Evolutionary conservation across 1,140 invertebrate species (phyloP).

Genomic region (Zophobas atratus): DNA sequence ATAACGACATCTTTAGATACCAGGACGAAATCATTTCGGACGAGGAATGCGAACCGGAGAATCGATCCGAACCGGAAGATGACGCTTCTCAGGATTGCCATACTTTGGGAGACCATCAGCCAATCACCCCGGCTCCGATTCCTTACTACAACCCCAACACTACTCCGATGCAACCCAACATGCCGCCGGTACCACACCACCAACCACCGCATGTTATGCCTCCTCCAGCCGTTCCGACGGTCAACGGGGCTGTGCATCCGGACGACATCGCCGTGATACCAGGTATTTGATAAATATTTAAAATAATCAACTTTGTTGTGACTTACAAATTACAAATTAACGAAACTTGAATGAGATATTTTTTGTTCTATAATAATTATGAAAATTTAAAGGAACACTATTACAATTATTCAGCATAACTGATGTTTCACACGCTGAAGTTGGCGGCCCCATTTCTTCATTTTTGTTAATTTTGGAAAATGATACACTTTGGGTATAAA

Average conservation of each 20-base stretch:
- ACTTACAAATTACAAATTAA: no score
- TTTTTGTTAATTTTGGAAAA: no score
- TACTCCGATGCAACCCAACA: constrained; percentile 57
- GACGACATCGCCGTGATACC: constrained; percentile 64
- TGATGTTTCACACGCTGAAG: no score
- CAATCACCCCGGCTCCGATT: constrained; percentile 56
- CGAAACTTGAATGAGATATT: no score
- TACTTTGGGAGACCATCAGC: constrained; percentile 61
- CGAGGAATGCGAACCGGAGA: constrained; percentile 76
- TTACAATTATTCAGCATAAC: no score
- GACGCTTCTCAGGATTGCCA: constrained; percentile 66
- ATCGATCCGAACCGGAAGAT: constrained; percentile 80
- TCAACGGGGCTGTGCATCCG: constrained; percentile 67
- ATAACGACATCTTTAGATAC: constrained; percentile 99
- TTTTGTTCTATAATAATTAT: no score
- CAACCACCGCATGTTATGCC: constrained; percentile 64
- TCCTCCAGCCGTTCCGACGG: constrained; percentile 67
- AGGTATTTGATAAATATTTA: constrained; percentile 50
- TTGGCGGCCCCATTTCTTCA: no score
- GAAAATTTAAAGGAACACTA: no score
- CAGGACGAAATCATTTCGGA: constrained; percentile 89
- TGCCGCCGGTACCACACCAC: constrained; percentile 62
- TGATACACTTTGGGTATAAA: no score
- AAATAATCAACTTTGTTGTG: no score
- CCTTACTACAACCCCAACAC: constrained; percentile 56